Conservation (phyloP, 2,797 vertebrate species). For the Urocyon cinereoargenteus region DNA sequence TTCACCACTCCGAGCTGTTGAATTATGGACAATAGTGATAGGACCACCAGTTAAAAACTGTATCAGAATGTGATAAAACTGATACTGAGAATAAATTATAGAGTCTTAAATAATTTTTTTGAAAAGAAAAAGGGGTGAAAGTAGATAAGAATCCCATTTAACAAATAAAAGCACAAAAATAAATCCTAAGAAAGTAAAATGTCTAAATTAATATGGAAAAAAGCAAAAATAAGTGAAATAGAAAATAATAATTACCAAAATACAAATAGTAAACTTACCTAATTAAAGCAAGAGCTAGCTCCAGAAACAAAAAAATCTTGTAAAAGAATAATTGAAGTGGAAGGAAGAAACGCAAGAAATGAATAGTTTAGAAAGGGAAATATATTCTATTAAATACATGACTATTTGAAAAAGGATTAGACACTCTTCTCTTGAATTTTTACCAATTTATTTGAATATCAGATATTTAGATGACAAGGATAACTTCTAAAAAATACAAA, state of each 20-base stretch:
- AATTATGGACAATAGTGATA: not conserved
- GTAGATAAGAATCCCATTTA: not conserved
- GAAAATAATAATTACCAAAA: not conserved
- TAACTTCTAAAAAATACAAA: not conserved
- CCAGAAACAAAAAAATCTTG: not conserved
- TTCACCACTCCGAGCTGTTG: not conserved
- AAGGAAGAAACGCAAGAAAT: not conserved
- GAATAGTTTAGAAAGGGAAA: not conserved
- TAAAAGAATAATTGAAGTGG: not conserved
- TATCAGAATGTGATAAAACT: not conserved
- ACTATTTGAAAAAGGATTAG: not conserved
- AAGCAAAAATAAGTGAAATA: not conserved
- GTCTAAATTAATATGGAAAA: not conserved
- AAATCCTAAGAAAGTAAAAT: not conserved
- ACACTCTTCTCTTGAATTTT: not conserved
- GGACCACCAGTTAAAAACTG: not conserved
- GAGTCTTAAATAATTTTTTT: not conserved
- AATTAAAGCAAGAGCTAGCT: not conserved
- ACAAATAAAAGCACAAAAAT: not conserved
- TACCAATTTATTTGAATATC: slow-evolving; percentile 2
- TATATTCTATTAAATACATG: not conserved
- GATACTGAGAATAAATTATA: not conserved
- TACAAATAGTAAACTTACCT: not conserved
- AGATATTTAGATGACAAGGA: not conserved
- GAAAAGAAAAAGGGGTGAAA: not conserved